phyloP scores from a whole-genome alignment of 2,113 vertebrate species.

The Gopherus flavomarginatus region DNA sequence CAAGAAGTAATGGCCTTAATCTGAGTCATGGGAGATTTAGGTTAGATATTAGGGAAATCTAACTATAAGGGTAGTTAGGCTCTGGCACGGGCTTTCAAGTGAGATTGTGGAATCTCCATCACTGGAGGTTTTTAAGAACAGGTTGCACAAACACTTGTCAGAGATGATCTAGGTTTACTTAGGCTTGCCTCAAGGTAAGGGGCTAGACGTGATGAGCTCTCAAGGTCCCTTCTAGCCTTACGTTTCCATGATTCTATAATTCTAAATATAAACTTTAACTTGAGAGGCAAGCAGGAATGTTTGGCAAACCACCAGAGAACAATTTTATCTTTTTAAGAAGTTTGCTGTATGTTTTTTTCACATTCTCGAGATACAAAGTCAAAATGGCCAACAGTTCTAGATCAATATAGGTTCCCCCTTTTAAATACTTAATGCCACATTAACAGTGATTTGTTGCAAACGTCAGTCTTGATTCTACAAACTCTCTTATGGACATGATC shows the following conservation, averaged over 20 bases:
- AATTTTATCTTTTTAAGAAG: neutral
- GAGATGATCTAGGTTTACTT: neutral
- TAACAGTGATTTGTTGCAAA: neutral
- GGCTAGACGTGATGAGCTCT: neutral
- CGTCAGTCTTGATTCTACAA: neutral
- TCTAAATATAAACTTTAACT: neutral
- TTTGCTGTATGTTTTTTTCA: neutral
- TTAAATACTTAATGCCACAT: neutral
- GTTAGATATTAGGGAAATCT: too few species aligned
- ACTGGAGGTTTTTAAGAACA: neutral
- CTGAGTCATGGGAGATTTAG: too few species aligned
- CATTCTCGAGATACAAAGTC: fast-evolving
- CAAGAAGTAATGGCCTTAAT: too few species aligned
- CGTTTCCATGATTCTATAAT: neutral
- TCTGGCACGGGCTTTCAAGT: too few species aligned
- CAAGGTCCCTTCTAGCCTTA: neutral
- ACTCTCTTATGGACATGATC: neutral
- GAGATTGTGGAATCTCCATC: too few species aligned
- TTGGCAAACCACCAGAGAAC: neutral
- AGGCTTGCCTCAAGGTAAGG: neutral
- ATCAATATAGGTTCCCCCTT: fast-evolving
- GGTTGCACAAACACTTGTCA: neutral
- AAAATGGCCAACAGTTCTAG: fast-evolving
- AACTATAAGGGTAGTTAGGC: too few species aligned
- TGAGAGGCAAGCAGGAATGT: neutral